A percentile compares a stretch with the other conserved stretches of the same genome.
Conservation (phyloP, 2,113 vertebrate species). For the Vimba vimba region DNA sequence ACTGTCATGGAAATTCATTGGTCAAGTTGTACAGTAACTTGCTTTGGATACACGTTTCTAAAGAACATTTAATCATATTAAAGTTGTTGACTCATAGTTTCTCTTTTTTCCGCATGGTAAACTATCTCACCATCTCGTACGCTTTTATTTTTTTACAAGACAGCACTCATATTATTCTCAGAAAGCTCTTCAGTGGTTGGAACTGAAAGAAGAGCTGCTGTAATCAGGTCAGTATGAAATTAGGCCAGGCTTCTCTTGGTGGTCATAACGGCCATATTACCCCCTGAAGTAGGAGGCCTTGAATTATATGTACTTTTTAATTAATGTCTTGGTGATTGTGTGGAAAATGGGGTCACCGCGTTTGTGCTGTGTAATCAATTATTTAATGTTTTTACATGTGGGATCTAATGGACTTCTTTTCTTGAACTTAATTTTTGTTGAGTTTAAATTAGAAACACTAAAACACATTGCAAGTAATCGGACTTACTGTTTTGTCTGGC, state of each 20-base stretch:
- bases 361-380: slow-evolving; percentile 62
- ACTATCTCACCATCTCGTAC: neutral
- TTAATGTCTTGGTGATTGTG: slow-evolving; percentile 55
- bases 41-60: neutral
- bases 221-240: slow-evolving; percentile 68
- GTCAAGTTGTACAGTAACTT: neutral
- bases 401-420: neutral
- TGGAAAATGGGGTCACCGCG: slow-evolving; percentile 33
- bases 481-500: no score
- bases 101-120: neutral
- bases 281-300: slow-evolving; percentile 41
- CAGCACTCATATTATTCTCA: slow-evolving; percentile 4
- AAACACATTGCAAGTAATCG: neutral
- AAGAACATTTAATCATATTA: neutral
- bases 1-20: neutral
- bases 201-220: slow-evolving; percentile 61
- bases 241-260: slow-evolving; percentile 58
- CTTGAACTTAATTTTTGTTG: neutral
- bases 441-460: neutral
- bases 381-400: slow-evolving; percentile 56
- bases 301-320: slow-evolving; percentile 63
- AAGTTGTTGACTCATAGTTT: neutral
- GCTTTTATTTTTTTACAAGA: slow-evolving; percentile 10
- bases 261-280: slow-evolving; percentile 32
- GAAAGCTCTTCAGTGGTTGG: slow-evolving; percentile 23